These are phyloP conservation scores for Aphodius sticticus DNA, from an alignment of 2,888 invertebrate species.

Conservation along the genomic window DNA sequence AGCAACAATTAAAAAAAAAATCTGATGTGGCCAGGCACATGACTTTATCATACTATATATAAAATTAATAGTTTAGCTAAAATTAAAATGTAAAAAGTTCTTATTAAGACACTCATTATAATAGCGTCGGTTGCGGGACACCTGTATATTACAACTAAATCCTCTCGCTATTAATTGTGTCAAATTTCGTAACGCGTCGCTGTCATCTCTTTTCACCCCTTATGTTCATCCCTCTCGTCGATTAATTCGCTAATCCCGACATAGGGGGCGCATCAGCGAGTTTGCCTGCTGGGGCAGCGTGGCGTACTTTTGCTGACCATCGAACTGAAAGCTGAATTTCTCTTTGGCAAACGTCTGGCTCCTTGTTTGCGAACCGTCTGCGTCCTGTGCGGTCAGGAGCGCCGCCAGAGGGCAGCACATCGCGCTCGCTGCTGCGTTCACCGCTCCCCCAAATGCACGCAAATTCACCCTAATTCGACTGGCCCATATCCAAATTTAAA, in stretches of 20 bases:
- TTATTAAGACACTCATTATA: too few relatives aligned
- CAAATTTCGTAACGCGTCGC: background rate
- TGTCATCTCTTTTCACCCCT: background rate
- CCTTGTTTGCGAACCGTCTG: slow-evolving; percentile 37
- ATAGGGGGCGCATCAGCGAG: slow-evolving; percentile 1
- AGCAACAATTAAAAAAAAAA: too few relatives aligned
- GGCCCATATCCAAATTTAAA: background rate
- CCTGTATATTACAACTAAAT: too few relatives aligned
- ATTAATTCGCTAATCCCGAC: slow-evolving; percentile 7
- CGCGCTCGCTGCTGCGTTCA: background rate
- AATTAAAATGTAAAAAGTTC: too few relatives aligned
- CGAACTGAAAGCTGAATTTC: slow-evolving; percentile 30
- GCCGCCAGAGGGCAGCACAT: background rate
- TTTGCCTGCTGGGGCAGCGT: background rate
- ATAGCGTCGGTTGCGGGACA: too few relatives aligned
- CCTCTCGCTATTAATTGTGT: background rate
- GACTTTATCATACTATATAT: too few relatives aligned
- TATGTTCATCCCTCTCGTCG: background rate
- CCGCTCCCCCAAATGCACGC: background rate
- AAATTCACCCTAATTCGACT: slow-evolving; percentile 7
- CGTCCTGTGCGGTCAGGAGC: background rate
- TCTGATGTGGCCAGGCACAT: too few relatives aligned
- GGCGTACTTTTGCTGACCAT: slow-evolving; percentile 32
- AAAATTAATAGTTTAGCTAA: too few relatives aligned
- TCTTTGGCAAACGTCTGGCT: slow-evolving; percentile 38